These are phyloP conservation scores for Oryzias dopingdopingensis DNA, from an alignment of 2,797 vertebrate genomes.

Conservation along the genomic window DNA sequence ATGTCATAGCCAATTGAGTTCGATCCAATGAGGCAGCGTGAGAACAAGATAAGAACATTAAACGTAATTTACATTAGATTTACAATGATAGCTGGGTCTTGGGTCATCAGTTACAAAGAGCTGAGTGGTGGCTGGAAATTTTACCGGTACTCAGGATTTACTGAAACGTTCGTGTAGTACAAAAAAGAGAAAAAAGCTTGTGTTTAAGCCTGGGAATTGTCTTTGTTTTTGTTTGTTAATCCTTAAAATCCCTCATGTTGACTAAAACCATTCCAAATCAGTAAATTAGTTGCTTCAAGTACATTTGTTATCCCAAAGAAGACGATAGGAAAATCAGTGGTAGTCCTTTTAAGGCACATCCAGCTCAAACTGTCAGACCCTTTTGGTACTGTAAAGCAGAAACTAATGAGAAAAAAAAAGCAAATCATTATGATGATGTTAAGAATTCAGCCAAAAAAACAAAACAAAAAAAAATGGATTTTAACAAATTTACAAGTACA, in stretches of 20 bases:
- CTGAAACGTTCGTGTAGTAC: too few relatives aligned
- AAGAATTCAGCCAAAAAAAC: conserved; percentile 48
- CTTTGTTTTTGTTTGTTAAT: too few relatives aligned
- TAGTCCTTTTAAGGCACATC: conserved; percentile 82
- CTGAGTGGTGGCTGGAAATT: conserved; percentile 15
- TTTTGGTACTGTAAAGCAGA: conserved; percentile 65
- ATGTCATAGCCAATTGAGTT: conserved; percentile 48
- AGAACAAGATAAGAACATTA: conserved; percentile 37
- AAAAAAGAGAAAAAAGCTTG: too few relatives aligned
- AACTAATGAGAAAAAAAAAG: conserved; percentile 32
- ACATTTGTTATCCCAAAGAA: conserved; percentile 47
- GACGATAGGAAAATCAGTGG: conserved; percentile 58
- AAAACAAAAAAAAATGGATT: conserved; percentile 44
- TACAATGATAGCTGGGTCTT: conserved; percentile 29
- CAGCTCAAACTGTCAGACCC: conserved; percentile 73
- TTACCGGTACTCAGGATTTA: too few relatives aligned
- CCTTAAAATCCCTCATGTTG: too few relatives aligned
- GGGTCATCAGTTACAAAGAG: conserved; percentile 22
- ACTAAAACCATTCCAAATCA: too few relatives aligned
- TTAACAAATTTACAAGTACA: conserved; percentile 64
- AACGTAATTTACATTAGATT: conserved; percentile 34
- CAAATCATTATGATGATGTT: conserved; percentile 75
- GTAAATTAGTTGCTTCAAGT: conserved; percentile 22
- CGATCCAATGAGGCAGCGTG: conserved; percentile 18
- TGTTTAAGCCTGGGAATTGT: too few relatives aligned